phyloP scores from a whole-genome alignment of 2,797 vertebrate genomes.

The Potorous gilbertii region DNA sequence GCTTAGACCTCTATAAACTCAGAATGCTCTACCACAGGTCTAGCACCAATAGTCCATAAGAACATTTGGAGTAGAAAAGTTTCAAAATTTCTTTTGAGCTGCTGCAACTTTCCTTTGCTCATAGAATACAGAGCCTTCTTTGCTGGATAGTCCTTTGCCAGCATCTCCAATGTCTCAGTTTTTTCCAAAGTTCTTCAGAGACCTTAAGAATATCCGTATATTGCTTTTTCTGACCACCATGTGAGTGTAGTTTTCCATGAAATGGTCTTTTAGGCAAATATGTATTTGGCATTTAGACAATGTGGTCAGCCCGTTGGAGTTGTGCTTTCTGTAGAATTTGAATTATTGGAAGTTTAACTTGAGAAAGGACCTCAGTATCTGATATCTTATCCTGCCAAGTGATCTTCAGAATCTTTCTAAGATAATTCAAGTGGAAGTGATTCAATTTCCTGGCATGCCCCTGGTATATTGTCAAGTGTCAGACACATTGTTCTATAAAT shows the following conservation, averaged over 20 bases:
- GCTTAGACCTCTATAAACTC: neutral
- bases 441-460: too few species aligned
- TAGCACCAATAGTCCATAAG: neutral
- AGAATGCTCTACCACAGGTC: neutral
- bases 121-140: neutral
- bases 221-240: neutral
- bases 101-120: neutral
- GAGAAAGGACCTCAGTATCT: neutral
- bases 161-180: neutral
- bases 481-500: too few species aligned
- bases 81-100: neutral
- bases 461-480: too few species aligned
- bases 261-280: neutral
- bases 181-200: neutral
- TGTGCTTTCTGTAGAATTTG: neutral
- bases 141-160: neutral
- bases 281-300: neutral
- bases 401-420: neutral
- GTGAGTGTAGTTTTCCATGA: neutral
- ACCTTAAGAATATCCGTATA: neutral
- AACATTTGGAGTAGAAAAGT: neutral
- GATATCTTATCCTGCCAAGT: neutral
- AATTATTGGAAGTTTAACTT: neutral
- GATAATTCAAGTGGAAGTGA: too few species aligned
- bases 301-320: too few species aligned